These are phyloP conservation scores for Stictocephala bisonia DNA, from an alignment of 2,888 invertebrate species.

Conservation along the genomic window DNA sequence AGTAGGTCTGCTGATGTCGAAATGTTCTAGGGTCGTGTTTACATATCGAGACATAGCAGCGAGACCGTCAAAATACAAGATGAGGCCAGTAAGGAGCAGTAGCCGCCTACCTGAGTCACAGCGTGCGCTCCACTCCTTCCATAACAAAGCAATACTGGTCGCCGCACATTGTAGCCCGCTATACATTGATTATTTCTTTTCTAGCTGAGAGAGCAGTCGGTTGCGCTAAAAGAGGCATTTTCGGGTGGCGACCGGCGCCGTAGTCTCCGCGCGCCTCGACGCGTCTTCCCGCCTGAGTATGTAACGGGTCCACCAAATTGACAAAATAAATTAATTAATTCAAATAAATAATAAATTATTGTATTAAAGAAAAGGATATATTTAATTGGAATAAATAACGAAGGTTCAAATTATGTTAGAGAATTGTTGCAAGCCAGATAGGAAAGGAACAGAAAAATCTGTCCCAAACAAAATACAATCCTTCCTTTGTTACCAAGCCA, in stretches of 20 bases:
- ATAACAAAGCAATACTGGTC: conserved; percentile 50
- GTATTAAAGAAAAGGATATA: too few species aligned
- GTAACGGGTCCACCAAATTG: too few species aligned
- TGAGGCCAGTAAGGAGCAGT: background rate
- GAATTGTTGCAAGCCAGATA: too few species aligned
- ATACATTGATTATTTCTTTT: conserved; percentile 54
- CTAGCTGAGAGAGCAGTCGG: conserved; percentile 51
- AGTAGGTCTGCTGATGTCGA: conserved; percentile 5
- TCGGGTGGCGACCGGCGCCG: conserved; percentile 61
- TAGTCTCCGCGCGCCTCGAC: conserved; percentile 62
- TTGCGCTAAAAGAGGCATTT: conserved; percentile 53
- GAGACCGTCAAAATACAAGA: conserved; percentile 12
- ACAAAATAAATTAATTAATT: too few species aligned
- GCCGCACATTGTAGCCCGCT: conserved; percentile 47
- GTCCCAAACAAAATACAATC: too few species aligned
- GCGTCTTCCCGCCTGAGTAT: too few species aligned
- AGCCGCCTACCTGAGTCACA: conserved; percentile 21
- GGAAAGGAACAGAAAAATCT: too few species aligned
- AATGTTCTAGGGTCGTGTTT: conserved; percentile 31
- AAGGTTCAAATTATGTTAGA: too few species aligned
- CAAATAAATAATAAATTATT: too few species aligned
- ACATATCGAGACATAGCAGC: conserved; percentile 37
- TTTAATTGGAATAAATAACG: too few species aligned
- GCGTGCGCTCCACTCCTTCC: conserved; percentile 23
- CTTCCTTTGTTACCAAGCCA: too few species aligned